A percentile compares a stretch with the other conserved stretches of the same genome.
phyloP scores from a whole-genome alignment of 2,113 vertebrate species.

The Syngnathoides biaculeatus region DNA sequence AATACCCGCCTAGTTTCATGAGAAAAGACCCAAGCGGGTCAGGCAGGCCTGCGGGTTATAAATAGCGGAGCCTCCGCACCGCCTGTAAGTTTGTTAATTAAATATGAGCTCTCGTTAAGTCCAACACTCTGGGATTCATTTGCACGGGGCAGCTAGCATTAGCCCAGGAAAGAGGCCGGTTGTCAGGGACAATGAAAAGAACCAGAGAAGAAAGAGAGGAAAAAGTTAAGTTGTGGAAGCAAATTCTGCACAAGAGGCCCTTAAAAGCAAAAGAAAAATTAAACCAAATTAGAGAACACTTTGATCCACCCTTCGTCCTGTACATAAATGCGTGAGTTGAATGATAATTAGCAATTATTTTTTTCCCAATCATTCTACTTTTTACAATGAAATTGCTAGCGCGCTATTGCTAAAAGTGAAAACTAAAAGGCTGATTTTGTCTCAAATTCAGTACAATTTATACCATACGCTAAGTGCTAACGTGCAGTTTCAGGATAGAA shows the following conservation, averaged over 20 bases:
- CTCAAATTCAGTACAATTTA: too few species aligned
- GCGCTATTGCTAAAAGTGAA: too few species aligned
- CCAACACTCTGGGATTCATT: slow-evolving; percentile 23
- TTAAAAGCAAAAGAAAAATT: too few species aligned
- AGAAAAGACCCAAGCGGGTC: slow-evolving; percentile 9
- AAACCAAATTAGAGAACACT: too few species aligned
- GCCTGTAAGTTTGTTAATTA: slow-evolving; percentile 58
- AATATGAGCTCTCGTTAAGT: slow-evolving; percentile 58
- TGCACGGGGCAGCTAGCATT: background rate
- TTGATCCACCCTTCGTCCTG: too few species aligned
- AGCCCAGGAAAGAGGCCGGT: background rate
- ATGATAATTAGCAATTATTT: too few species aligned
- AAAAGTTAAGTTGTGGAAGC: background rate
- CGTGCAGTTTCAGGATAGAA: too few species aligned
- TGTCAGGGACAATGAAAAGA: background rate
- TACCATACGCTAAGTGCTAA: too few species aligned
- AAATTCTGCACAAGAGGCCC: background rate
- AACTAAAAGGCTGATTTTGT: too few species aligned
- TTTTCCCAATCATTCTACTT: too few species aligned
- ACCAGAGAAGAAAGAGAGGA: background rate
- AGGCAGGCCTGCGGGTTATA: slow-evolving; percentile 27
- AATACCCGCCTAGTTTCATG: background rate
- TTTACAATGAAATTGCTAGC: too few species aligned
- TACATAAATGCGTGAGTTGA: too few species aligned
- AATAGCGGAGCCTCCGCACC: slow-evolving; percentile 36